These are phyloP conservation scores for Amazona ochrocephala DNA, from an alignment of 2,797 vertebrate species.

Conservation along the genomic window DNA sequence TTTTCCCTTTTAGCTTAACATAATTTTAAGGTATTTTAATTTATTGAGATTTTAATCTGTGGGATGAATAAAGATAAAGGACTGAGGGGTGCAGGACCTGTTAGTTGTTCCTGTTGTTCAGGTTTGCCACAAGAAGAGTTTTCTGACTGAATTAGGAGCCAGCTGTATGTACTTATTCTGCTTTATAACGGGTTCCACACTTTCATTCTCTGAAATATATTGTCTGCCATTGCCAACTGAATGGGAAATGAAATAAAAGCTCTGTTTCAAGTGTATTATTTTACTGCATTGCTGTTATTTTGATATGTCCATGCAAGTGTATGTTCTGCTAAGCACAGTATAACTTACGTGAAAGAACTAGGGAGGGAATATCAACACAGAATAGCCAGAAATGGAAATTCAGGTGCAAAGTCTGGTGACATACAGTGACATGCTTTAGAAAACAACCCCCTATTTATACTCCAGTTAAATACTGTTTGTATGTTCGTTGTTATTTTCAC, in stretches of 20 bases:
- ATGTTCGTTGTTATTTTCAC: not conserved
- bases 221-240: not conserved
- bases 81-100: not conserved
- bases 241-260: not conserved
- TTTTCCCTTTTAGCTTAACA: not conserved
- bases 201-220: constrained; percentile 16
- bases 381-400: not conserved
- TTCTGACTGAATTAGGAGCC: not conserved
- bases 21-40: not conserved
- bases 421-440: not conserved
- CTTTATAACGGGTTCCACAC: not conserved
- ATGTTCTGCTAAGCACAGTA: not conserved
- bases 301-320: not conserved
- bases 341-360: not conserved
- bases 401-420: not conserved
- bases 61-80: not conserved
- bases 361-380: not conserved
- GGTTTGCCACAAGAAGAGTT: constrained; percentile 5
- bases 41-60: not conserved
- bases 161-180: not conserved
- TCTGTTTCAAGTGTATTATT: not conserved
- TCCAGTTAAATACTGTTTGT: not conserved
- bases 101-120: not conserved
- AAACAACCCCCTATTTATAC: not conserved
- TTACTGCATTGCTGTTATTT: not conserved